Evolutionary conservation across 2,888 invertebrate genomes (phyloP), one percentile per base, ranked within the genome.

Genomic region (Tetanocera ferruginea): DNA sequence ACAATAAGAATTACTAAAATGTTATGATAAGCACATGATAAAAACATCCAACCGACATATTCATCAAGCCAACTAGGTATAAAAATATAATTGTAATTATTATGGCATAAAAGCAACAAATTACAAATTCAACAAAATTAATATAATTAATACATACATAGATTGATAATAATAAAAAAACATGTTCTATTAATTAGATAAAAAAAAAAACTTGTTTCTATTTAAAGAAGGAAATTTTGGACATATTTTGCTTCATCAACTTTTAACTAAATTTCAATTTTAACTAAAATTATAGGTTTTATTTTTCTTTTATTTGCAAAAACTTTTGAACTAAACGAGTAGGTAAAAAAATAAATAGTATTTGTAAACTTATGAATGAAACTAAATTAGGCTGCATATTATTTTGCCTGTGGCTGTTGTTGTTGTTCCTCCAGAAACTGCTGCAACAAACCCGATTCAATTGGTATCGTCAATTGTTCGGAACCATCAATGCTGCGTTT

Each of bases 401-500:
- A 73, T 60, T 73, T 73, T 0, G 19, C 25, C 25, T 62, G 60
- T n/a, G 25, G 43, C 19, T 69, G 69, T 11, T 71, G 71, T 66
- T 88, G 87, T 69, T 89, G 88, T 76, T 89, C 89, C 73, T 94
- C 94, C 69, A 95, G 88, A 89, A 97, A 96, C 86, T 97, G 95
- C 86, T 94, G 93, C 78, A 98, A 89, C 60, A 97, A 91, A 17
- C 90, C 87, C 81, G 92, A 92, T 82, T 95, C 94, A 31, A 97
- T 92, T 0, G 97, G 96, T 87, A 98, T 95, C 28, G 92, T 87
- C 49, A 98, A 91, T 86, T 94, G 93, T 87, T 98, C 97, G 72
- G 94, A 93, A 49, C 97, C 97, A 88, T 97, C 97, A 37, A 91
- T 90, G 19, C 93, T 94, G 84, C 97, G 92, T 86, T 94, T 95